phyloP scores from a whole-genome alignment of 2,888 invertebrate species.

The Nomada hirtipes region DNA sequence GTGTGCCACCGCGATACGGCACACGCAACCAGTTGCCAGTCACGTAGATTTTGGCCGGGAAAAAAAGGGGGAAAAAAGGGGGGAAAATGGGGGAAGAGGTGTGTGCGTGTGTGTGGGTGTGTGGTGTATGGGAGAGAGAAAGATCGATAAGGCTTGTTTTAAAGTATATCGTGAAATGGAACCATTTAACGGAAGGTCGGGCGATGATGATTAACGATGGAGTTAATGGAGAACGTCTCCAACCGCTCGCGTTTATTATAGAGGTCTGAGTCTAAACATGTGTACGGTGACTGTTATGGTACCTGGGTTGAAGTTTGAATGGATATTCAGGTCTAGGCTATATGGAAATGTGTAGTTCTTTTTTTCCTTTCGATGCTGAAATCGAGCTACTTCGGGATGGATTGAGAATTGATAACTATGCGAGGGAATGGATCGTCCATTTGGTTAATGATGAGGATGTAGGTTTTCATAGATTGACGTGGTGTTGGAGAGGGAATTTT shows the following conservation, averaged over 20 bases:
- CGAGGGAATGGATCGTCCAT: not conserved
- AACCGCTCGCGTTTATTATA: conserved; percentile 51
- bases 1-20: conserved; percentile 63
- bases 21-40: conserved; percentile 58
- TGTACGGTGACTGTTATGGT: not conserved
- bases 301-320: not conserved
- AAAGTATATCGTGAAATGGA: conserved; percentile 59
- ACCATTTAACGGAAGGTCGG: conserved; percentile 55
- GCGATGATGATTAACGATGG: conserved; percentile 66
- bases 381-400: not conserved
- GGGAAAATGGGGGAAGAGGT: not conserved
- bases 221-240: conserved; percentile 66
- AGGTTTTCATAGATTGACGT: too few species aligned
- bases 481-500: too few species aligned
- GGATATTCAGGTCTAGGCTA: not conserved
- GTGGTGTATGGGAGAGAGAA: not conserved
- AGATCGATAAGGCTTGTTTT: conserved; percentile 57
- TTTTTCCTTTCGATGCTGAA: conserved; percentile 4
- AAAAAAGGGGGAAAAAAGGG: not conserved
- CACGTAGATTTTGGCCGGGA: not conserved
- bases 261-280: conserved; percentile 4
- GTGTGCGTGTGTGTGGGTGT: too few species aligned
- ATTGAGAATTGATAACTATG: not conserved
- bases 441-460: conserved; percentile 8
- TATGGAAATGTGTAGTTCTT: not conserved